Percentiles rank a stretch among this genome's conserved stretches.
Evolutionary conservation across 2,113 vertebrate species (phyloP).

Genomic region (Equus quagga): DNA sequence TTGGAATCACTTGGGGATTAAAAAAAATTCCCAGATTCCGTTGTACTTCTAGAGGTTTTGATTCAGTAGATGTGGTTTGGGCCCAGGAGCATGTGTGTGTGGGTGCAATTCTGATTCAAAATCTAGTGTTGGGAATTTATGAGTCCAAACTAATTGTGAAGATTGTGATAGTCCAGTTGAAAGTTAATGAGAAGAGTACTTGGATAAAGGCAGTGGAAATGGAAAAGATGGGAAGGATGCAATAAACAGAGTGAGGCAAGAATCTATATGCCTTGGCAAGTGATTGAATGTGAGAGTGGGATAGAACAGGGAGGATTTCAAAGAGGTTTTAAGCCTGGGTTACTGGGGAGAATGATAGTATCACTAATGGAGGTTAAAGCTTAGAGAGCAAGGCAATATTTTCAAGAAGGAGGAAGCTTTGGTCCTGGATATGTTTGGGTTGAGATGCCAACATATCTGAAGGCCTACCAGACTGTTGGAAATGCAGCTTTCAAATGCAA

Average conservation of each 20-base stretch:
- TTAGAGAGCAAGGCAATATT: not conserved
- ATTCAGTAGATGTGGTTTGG: not conserved
- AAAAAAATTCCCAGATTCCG: not conserved
- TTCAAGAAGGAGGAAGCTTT: not conserved
- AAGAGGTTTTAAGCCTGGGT: not conserved
- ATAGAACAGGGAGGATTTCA: not conserved
- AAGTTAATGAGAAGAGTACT: not conserved
- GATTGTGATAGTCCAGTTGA: not conserved
- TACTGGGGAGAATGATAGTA: not conserved
- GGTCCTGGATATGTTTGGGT: not conserved
- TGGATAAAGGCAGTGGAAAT: not conserved
- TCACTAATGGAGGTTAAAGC: not conserved
- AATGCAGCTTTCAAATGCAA: not conserved
- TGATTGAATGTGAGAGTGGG: not conserved
- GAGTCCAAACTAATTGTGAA: not conserved
- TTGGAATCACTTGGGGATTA: not conserved
- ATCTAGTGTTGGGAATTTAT: not conserved
- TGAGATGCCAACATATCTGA: not conserved
- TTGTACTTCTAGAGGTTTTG: not conserved
- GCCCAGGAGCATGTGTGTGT: not conserved
- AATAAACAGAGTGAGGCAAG: not conserved
- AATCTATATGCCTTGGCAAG: not conserved
- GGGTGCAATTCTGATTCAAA: not conserved
- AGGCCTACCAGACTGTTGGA: not conserved
- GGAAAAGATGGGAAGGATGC: not conserved